Conservation (phyloP, 1,140 invertebrate genomes). For the Wiebesia pumilae region DNA sequence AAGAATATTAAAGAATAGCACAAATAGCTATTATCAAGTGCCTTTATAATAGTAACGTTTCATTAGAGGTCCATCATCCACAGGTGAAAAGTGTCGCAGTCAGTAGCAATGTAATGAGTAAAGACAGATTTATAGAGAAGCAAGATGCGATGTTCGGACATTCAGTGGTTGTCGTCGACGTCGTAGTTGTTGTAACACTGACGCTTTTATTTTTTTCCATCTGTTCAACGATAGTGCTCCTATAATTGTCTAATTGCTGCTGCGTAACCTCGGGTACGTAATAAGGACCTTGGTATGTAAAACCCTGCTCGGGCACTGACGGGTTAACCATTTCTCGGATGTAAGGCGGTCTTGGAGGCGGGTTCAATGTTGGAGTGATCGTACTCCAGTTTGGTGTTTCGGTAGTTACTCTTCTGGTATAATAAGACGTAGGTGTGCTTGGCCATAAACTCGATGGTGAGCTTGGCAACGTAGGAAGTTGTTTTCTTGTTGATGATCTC, state of each 20-base stretch:
- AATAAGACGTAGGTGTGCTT: not conserved
- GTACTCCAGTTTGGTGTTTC: not conserved
- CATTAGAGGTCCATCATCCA: not conserved
- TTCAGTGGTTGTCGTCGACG: conserved; percentile 13
- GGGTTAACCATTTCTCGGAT: conserved; percentile 52
- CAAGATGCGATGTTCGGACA: conserved; percentile 3
- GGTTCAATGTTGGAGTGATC: not conserved
- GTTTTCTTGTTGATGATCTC: conserved; percentile 55
- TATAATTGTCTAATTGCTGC: conserved; percentile 60
- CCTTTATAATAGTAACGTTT: not conserved
- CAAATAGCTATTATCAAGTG: not conserved
- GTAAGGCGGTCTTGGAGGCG: not conserved
- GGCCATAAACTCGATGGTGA: not conserved
- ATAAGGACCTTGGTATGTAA: conserved; percentile 54
- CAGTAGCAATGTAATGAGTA: not conserved
- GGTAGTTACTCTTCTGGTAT: not conserved
- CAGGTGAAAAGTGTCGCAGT: not conserved
- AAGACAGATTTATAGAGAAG: not conserved
- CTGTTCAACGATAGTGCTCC: conserved; percentile 30
- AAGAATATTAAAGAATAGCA: not conserved
- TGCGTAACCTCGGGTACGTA: conserved; percentile 56
- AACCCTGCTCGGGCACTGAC: conserved; percentile 20
- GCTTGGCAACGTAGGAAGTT: conserved; percentile 23
- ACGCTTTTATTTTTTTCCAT: not conserved
- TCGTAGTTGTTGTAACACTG: conserved; percentile 29